Percentiles rank a stretch among this genome's conserved stretches.
These are phyloP conservation scores for Dasypus novemcinctus DNA, from an alignment of 2,113 vertebrate species.

Conservation along the genomic window DNA sequence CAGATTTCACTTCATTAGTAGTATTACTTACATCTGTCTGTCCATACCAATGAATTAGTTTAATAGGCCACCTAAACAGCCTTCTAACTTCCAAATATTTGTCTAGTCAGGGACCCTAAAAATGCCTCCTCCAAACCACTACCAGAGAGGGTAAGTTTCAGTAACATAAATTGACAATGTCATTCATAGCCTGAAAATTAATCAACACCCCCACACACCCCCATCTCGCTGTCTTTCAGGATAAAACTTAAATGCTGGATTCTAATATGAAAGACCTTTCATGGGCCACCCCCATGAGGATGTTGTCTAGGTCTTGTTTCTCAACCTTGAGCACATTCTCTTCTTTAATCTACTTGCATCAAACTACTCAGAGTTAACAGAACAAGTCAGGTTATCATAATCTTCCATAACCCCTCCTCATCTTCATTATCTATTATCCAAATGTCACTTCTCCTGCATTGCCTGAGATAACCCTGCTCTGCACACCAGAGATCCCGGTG, in stretches of 20 bases:
- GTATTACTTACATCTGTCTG: rapidly evolving
- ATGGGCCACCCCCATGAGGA: no score
- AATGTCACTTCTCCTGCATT: no score
- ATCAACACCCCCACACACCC: background rate
- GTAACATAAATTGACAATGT: background rate
- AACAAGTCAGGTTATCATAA: no score
- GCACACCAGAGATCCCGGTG: background rate
- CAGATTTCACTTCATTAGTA: background rate
- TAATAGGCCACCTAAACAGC: background rate
- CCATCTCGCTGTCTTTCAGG: background rate
- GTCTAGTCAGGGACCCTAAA: no score
- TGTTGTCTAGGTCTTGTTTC: no score
- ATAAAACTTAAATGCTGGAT: background rate
- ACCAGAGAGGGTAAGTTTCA: background rate
- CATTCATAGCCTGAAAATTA: background rate
- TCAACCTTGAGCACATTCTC: no score
- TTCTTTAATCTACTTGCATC: no score
- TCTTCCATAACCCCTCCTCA: no score
- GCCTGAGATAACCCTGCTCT: background rate
- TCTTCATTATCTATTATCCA: no score
- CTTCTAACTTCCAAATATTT: background rate
- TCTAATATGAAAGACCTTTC: background rate
- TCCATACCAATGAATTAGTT: background rate
- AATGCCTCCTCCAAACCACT: background rate
- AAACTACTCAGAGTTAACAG: no score